Conservation (phyloP, 2,888 invertebrate genomes). For the Orchesella flavescens region DNA sequence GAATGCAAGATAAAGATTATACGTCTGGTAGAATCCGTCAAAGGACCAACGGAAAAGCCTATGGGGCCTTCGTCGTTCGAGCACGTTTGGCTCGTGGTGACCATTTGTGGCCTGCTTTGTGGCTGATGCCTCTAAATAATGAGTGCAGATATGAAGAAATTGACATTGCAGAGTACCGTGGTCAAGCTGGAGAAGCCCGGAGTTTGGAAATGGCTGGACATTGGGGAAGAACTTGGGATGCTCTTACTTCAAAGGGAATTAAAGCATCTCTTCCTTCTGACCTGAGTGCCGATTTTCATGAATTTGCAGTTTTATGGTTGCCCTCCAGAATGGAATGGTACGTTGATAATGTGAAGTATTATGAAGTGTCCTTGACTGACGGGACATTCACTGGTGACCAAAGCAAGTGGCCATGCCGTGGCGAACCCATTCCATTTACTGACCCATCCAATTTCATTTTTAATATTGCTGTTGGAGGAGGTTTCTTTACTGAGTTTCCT, state of each 20-base stretch:
- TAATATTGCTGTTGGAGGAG: slow-evolving; percentile 70
- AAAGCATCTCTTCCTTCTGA: slow-evolving; percentile 52
- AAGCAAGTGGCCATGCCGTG: slow-evolving; percentile 64
- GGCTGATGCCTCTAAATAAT: slow-evolving; percentile 63
- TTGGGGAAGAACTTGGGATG: slow-evolving; percentile 68
- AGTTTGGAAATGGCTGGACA: slow-evolving; percentile 68
- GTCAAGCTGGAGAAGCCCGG: slow-evolving; percentile 62
- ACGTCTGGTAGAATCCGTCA: slow-evolving; percentile 68
- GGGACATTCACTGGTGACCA: slow-evolving; percentile 62
- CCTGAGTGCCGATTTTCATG: slow-evolving; percentile 67
- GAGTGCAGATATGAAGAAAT: slow-evolving; percentile 71
- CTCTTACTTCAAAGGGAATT: slow-evolving; percentile 62
- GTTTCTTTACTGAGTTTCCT: slow-evolving; percentile 64
- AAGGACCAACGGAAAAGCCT: slow-evolving; percentile 59
- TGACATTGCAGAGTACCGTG: slow-evolving; percentile 71
- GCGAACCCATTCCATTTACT: slow-evolving; percentile 61
- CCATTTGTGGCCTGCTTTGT: slow-evolving; percentile 69
- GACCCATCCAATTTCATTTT: slow-evolving; percentile 68
- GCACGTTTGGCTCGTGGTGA: slow-evolving; percentile 69
- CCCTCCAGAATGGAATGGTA: slow-evolving; percentile 68
- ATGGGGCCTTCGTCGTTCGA: slow-evolving; percentile 70
- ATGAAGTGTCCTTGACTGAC: slow-evolving; percentile 65
- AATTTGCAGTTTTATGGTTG: slow-evolving; percentile 70
- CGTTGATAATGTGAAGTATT: slow-evolving; percentile 67
- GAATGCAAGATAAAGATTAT: slow-evolving; percentile 65